Evolutionary conservation across 2,888 invertebrate genomes (phyloP), one percentile per base, ranked within the genome.

Genomic region (Lithophane leautieri): DNA sequence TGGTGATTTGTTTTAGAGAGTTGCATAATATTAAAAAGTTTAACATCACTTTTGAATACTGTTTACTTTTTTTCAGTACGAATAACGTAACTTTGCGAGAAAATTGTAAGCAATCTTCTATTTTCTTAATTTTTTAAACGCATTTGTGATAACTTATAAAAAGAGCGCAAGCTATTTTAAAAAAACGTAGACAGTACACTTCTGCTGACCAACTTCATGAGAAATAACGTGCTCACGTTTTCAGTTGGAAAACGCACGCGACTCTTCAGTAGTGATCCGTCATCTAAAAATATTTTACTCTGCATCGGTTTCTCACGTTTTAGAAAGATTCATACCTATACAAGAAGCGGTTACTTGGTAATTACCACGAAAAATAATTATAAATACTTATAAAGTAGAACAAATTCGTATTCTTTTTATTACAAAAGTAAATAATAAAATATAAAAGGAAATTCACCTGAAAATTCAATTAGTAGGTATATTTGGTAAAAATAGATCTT

Each of bases 271-370:
- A 73, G 61, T 62, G 71, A 86, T 79, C 80, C 76, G 70, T 77
- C 82, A 79, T 78, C 84, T 84, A 86, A 84, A 86, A 78, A 86
- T 84, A 84, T 77, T 50, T 73, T 76, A 67, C 67, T 73, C 52
- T 73, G 72, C 69, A 75, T 70, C 67, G 50, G 40, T 76, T 76
- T 84, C 76, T 79, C 81, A 81, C 66, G 74, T 78, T 79, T 72
- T 34, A 40, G 40, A 56, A 16, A 81, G 47, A 74, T 66, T 47
- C 61, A 61, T 56, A 63, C 68, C n/a, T 56, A 73, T 62, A 19
- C 50, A 52, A n/a, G 44, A 56, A 68, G 22, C 47, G 19, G 44
- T 25, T 42, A 44, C n/a, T 61, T 9, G 9, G 47, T 47, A 47
- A 42, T 40, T 19, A 42, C 34, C 28, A 14, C 19, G 40, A 34